Conservation (phyloP, 2,797 vertebrate genomes). For the Discoglossus pictus region DNA sequence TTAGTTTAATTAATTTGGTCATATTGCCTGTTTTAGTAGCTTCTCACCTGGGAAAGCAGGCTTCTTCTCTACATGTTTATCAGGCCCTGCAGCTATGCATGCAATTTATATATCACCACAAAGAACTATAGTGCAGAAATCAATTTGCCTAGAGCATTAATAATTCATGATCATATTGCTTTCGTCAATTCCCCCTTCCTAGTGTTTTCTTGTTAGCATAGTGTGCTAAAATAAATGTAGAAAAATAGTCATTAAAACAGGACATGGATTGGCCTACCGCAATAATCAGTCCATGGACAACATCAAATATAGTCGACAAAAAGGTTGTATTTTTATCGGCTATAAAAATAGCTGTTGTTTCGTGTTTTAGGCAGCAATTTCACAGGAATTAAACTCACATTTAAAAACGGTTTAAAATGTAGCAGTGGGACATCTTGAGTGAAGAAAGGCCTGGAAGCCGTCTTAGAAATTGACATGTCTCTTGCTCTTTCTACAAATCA, state of each 20-base stretch:
- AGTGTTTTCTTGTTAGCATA: constrained; percentile 46
- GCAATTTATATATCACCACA: constrained; percentile 48
- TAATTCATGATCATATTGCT: constrained; percentile 46
- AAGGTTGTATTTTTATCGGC: too few species aligned
- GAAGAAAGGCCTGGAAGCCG: too few species aligned
- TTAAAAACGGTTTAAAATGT: too few species aligned
- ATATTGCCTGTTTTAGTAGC: constrained; percentile 24
- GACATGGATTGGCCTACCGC: neutral
- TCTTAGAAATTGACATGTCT: too few species aligned
- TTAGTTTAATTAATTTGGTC: constrained; percentile 38
- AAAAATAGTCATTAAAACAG: constrained; percentile 26
- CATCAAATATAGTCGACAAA: too few species aligned
- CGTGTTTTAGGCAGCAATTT: too few species aligned
- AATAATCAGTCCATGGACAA: too few species aligned
- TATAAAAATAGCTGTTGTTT: too few species aligned
- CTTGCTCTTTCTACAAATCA: too few species aligned
- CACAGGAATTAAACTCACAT: too few species aligned
- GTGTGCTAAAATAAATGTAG: constrained; percentile 51
- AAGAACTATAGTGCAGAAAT: constrained; percentile 48
- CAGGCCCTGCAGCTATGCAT: constrained; percentile 45
- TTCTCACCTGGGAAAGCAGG: constrained; percentile 46
- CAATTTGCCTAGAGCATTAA: constrained; percentile 52
- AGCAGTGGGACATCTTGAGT: too few species aligned
- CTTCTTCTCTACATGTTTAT: constrained; percentile 48
- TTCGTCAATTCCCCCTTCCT: constrained; percentile 41